Conservation (phyloP, 2,113 vertebrate species). For the Pangasianodon hypophthalmus region DNA sequence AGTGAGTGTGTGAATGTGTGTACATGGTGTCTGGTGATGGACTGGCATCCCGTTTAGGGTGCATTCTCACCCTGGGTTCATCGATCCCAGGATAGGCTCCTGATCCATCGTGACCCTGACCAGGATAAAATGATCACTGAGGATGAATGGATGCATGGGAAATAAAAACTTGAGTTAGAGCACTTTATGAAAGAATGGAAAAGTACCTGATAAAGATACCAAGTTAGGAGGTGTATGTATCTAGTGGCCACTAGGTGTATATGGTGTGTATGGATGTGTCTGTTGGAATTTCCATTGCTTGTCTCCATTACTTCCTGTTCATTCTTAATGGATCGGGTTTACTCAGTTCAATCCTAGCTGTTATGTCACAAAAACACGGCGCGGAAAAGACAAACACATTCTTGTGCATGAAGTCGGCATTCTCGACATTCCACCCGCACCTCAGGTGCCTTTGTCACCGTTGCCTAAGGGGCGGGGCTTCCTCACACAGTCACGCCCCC, state of each 20-base stretch:
- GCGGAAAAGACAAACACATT: not conserved
- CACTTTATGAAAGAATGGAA: not conserved
- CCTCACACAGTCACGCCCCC: slow-evolving; percentile 36
- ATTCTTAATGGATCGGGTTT: not conserved
- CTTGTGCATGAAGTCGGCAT: not conserved
- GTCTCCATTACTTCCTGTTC: not conserved
- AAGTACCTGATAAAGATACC: not conserved
- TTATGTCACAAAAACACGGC: not conserved
- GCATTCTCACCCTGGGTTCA: not conserved
- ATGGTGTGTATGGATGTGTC: no score
- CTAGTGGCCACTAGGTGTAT: not conserved
- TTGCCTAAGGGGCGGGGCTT: slow-evolving; percentile 47
- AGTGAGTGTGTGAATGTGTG: not conserved
- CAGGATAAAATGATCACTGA: not conserved
- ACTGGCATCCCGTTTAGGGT: not conserved
- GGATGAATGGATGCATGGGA: not conserved
- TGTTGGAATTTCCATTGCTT: not conserved
- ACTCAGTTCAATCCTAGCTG: not conserved
- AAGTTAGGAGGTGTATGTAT: not conserved
- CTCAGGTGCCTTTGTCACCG: slow-evolving; percentile 4
- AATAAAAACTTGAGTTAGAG: not conserved
- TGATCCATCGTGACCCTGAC: not conserved
- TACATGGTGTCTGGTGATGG: not conserved
- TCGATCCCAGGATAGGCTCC: not conserved
- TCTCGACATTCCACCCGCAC: slow-evolving; percentile 34